Conservation (phyloP, 2,113 vertebrate species). For the Leucosticte australis region DNA sequence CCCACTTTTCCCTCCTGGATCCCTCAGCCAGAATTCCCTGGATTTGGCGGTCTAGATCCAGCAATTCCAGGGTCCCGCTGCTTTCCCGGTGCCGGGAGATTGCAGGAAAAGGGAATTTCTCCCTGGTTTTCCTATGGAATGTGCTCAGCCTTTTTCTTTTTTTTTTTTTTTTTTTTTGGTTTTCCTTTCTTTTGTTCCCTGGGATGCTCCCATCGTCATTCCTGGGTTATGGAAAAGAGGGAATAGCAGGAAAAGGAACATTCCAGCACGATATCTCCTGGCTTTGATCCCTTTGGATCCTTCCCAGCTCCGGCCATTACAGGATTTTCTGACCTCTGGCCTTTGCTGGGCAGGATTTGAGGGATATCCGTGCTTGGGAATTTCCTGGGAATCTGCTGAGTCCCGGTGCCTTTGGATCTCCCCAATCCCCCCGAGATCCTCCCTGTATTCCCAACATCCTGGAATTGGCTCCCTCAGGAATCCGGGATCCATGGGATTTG, state of each 20-base stretch:
- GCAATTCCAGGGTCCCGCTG: too few species aligned
- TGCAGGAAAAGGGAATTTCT: background rate
- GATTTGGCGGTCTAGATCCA: too few species aligned
- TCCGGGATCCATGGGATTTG: accelerated
- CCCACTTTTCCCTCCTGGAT: background rate
- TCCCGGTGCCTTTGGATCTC: background rate
- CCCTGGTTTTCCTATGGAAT: background rate
- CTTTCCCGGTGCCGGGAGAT: background rate
- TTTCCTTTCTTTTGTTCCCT: background rate
- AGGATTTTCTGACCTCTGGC: background rate
- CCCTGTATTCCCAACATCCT: background rate
- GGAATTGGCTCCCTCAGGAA: background rate
- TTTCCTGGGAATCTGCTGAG: background rate
- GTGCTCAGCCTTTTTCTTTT: background rate
- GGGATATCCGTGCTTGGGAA: too few species aligned
- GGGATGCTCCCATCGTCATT: background rate
- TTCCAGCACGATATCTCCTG: background rate
- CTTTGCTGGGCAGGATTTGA: background rate
- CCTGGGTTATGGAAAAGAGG: accelerated
- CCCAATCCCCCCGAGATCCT: background rate
- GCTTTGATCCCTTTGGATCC: background rate
- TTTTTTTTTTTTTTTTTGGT: too few species aligned
- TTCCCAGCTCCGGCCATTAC: background rate
- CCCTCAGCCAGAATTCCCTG: background rate
- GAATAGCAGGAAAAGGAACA: background rate